Percentiles rank a stretch among this genome's conserved stretches.
These are phyloP conservation scores for Ormyrus thymus DNA, from an alignment of 2,888 invertebrate genomes.

Conservation along the genomic window DNA sequence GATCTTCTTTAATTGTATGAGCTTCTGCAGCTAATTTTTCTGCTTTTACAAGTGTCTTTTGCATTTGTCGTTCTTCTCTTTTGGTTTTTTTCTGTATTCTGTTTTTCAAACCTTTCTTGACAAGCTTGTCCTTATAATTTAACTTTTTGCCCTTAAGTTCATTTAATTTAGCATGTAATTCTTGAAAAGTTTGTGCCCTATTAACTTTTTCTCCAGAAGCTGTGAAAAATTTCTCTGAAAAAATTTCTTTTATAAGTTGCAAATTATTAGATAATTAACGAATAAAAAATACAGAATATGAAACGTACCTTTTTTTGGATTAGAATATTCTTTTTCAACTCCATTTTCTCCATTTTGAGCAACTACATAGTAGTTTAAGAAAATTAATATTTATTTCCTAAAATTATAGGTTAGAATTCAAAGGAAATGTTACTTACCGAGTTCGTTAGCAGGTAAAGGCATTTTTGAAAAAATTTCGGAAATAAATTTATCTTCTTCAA, in stretches of 20 bases:
- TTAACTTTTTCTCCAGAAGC: constrained; percentile 59
- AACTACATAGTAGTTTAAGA: constrained; percentile 48
- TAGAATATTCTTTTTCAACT: constrained; percentile 44
- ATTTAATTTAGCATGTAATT: constrained; percentile 80
- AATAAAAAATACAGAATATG: constrained; percentile 62
- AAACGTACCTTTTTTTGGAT: constrained; percentile 43
- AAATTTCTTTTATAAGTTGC: background rate
- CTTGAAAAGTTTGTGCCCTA: constrained; percentile 80
- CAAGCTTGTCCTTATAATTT: constrained; percentile 81
- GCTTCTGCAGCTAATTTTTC: constrained; percentile 67
- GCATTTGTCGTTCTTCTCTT: constrained; percentile 77
- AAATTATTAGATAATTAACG: constrained; percentile 57
- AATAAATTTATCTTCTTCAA: constrained; percentile 79
- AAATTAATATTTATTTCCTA: constrained; percentile 30
- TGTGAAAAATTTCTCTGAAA: constrained; percentile 57
- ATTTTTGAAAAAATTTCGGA: constrained; percentile 77
- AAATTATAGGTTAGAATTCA: constrained; percentile 46
- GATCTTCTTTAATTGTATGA: constrained; percentile 65
- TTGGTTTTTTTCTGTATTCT: constrained; percentile 82
- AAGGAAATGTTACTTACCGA: constrained; percentile 39
- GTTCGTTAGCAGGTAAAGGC: constrained; percentile 75
- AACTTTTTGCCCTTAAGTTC: constrained; percentile 80
- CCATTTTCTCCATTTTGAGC: constrained; percentile 58
- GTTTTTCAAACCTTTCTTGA: constrained; percentile 82
- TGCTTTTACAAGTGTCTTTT: constrained; percentile 73